phyloP scores from a whole-genome alignment of 2,797 vertebrate species.

The Phataginus tetradactyla region DNA sequence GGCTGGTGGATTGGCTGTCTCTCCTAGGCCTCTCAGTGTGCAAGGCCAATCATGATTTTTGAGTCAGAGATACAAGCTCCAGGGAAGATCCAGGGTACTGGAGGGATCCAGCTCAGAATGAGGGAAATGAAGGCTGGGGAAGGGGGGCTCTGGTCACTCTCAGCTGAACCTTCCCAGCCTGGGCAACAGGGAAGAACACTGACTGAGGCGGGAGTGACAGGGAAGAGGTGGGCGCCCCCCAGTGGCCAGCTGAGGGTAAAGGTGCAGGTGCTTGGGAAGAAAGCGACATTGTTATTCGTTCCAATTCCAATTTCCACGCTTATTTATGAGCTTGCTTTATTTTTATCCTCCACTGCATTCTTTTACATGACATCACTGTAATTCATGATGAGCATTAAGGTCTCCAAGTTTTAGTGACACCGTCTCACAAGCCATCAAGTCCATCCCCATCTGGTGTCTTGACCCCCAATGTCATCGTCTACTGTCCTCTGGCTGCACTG shows the following conservation, averaged over 20 bases:
- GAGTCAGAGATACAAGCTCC: neutral
- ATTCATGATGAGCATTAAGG: conserved; percentile 64
- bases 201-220: neutral
- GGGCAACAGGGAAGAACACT: neutral
- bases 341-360: conserved; percentile 67
- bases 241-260: conserved; percentile 23
- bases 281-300: conserved; percentile 48
- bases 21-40: neutral
- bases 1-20: neutral
- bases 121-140: neutral
- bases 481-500: conserved; percentile 47
- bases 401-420: conserved; percentile 34
- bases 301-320: conserved; percentile 46
- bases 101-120: neutral
- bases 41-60: neutral
- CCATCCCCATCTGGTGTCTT: neutral
- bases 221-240: conserved; percentile 46
- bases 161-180: neutral
- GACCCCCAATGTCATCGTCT: conserved; percentile 53
- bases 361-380: conserved; percentile 70
- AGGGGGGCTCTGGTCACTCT: neutral
- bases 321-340: conserved; percentile 76
- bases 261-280: conserved; percentile 51
- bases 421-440: neutral
- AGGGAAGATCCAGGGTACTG: neutral